Base-by-base conservation (phyloP, 2,888 invertebrate species). In the Chironomus tentans region DNA sequence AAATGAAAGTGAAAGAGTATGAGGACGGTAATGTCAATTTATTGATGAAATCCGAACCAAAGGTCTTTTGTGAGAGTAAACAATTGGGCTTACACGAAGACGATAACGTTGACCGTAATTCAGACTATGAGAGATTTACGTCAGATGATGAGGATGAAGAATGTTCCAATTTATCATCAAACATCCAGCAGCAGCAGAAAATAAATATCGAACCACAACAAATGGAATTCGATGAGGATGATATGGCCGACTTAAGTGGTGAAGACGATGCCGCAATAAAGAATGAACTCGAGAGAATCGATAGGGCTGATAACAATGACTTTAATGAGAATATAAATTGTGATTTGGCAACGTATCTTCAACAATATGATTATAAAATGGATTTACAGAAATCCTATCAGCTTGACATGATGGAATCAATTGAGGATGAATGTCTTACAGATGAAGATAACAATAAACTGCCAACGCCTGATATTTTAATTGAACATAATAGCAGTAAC, bases 401-500 rank as follows among this genome's bases (percentile, higher is more conserved):
- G 6, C 48, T 48, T 22, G 70, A 69, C 12, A 69, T n/a, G 15
- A 21, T 46, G 46, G 7, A 46, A 24, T 10, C 18, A 50, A 56
- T 18, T 15, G 50, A 28, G 18, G 56, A 73, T 7, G 78, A 78
- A 50, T 77, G 78, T 68, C 75, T 77, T 2, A 78, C 77, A 5
- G 77, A 75, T 2, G 78, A 78, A 7, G 77, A 78, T 24, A 75
- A 13, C 77, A 78, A 68, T 73, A 77, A 50, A 77, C 73, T 46
- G 77, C 80, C 80, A 47, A 81, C 82, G 48, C 82, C 82, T 1
- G 82, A 82, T 77, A 81, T 82, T 77, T 79, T 82, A 18, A 80
- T 82, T 21, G 81, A 82, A 74, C 81, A 82, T 76, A 79, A 78
- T 72, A 79, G 79, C 65, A 65, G 15, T 72, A 79, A 79, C 65